Conservation (phyloP, 1,140 invertebrate genomes). For the Vanessa atalanta region DNA sequence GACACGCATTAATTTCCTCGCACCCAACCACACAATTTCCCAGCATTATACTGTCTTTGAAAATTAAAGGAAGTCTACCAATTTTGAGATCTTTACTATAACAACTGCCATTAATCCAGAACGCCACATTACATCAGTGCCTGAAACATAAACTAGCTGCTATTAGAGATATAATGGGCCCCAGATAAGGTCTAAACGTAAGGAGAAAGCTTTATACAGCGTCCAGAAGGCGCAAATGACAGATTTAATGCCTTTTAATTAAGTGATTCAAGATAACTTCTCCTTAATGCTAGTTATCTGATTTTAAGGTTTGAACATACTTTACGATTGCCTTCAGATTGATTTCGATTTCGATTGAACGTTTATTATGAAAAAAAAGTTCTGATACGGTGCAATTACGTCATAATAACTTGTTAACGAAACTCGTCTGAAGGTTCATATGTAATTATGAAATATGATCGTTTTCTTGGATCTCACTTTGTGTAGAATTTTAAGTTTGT, state of each 20-base stretch:
- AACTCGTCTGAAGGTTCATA: too few species aligned
- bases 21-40: conserved; percentile 18
- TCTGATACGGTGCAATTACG: too few species aligned
- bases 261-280: conserved; percentile 62
- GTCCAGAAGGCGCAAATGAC: conserved; percentile 64
- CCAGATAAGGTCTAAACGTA: conserved; percentile 65
- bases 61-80: conserved; percentile 20
- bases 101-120: conserved; percentile 28
- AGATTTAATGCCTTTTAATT: conserved; percentile 75
- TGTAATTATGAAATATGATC: too few species aligned
- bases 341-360: background rate
- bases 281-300: conserved; percentile 56
- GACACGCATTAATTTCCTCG: conserved; percentile 10
- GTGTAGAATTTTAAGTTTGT: too few species aligned
- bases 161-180: conserved; percentile 67
- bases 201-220: conserved; percentile 60
- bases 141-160: conserved; percentile 57
- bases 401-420: too few species aligned
- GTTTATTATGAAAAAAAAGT: background rate
- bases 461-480: too few species aligned
- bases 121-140: conserved; percentile 26
- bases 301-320: conserved; percentile 44
- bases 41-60: conserved; percentile 24
- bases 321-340: conserved; percentile 12
- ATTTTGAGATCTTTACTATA: conserved; percentile 31